Evolutionary conservation across 2,888 invertebrate species (phyloP), one percentile per base, ranked within the genome.

Genomic region (Chaitophorus viminalis): DNA sequence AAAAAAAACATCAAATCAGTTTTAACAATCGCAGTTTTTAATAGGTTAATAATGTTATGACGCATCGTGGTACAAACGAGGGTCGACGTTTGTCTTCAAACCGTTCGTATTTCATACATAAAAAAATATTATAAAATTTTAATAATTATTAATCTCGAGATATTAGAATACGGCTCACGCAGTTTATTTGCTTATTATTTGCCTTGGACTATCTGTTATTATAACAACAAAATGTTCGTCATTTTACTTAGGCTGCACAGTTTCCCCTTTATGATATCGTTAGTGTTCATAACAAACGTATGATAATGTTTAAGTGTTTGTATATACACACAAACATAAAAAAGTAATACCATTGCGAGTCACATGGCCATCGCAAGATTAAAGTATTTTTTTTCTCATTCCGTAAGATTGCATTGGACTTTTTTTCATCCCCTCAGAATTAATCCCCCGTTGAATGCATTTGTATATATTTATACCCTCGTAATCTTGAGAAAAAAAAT

Each of bases 301-400:
- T 77, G 11, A 54, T 54, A 72, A 70, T 46, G 46, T 36, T 5
- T 5, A 36, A 5, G 6, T 5, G 3, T 5, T 36, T 36, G 6
- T 36, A 36, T 36, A 14, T 14, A 46, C 1, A n/a, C 29, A 54
- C 54, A 25, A 54, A 17, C 52, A 72, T 82, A 72, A 82, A 60
- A 72, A 81, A 54, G 33, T 54, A 72, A 82, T 82, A 82, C 11
- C 18, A 18, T 72, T 54, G 52, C 52, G 52, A 68, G 39, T 68
- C 68, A 46, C 39, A 81, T 29, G 39, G 72, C 21, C 46, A 33
- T 72, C 25, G 52, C 52, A 33, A 82, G 54, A 82, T 46, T 6
- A 52, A 82, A 72, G 52, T 82, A 31, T 70, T 46, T 81, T 36
- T 77, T 77, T 70, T 78, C 36, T 79, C n/a, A 11, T 29, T 29